phyloP scores from a whole-genome alignment of 2,888 invertebrate genomes.

The Gari tellinella region DNA sequence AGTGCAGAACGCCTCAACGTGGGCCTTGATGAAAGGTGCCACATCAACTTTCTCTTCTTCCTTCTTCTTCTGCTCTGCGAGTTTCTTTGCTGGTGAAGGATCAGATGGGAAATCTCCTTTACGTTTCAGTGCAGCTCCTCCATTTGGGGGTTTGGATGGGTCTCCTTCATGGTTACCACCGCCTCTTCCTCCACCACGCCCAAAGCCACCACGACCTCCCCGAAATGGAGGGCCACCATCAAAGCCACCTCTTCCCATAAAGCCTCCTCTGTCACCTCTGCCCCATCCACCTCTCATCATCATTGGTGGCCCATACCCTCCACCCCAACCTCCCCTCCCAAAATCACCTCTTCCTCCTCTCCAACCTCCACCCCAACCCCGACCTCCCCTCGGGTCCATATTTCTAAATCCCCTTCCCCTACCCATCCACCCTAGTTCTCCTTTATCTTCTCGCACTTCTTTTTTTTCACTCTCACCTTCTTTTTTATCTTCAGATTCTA shows the following conservation, averaged over 20 bases:
- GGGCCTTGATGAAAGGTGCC: conserved; percentile 44
- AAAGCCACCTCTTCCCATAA: not conserved
- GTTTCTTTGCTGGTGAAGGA: conserved; percentile 15
- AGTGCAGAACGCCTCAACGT: conserved; percentile 46
- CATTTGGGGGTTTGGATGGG: not conserved
- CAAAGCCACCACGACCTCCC: conserved; percentile 12
- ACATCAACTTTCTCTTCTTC: conserved; percentile 52
- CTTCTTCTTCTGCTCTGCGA: conserved; percentile 34
- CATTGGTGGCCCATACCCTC: conserved; percentile 2
- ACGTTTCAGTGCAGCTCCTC: not conserved
- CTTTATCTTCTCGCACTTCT: conserved; percentile 1
- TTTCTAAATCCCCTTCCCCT: conserved; percentile 23
- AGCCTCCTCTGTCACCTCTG: conserved; percentile 16
- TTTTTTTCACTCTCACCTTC: not conserved
- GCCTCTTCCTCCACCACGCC: not conserved
- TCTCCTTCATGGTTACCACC: not conserved
- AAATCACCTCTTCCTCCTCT: conserved; percentile 11
- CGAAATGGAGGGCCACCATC: not conserved
- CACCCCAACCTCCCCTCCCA: conserved; percentile 19
- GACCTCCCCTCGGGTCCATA: conserved; percentile 7
- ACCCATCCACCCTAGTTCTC: conserved; percentile 1
- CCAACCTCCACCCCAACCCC: conserved; percentile 16
- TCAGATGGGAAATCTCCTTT: conserved; percentile 23
- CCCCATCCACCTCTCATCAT: conserved; percentile 12
- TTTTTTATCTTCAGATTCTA: not conserved